phyloP scores from a whole-genome alignment of 2,113 vertebrate species.

The Rhinopomastus cyanomelas region DNA sequence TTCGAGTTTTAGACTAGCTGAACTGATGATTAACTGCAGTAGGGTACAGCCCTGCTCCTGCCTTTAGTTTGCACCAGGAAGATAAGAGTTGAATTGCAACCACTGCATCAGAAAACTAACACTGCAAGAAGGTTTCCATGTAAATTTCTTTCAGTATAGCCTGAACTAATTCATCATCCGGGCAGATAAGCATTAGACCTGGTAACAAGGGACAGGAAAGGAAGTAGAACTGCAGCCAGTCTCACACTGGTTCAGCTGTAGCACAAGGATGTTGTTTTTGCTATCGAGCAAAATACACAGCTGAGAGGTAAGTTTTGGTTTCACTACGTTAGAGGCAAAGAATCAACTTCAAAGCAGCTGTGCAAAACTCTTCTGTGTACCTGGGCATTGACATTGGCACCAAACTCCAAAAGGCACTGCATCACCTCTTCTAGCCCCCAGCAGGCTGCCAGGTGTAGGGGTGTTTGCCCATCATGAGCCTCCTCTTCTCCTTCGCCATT shows the following conservation, averaged over 20 bases:
- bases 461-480: slow-evolving; percentile 92
- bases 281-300: neutral
- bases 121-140: neutral
- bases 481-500: slow-evolving; percentile 96
- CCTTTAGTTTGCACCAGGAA: neutral
- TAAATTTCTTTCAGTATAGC: neutral
- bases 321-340: neutral
- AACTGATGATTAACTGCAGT: neutral
- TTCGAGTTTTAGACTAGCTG: neutral
- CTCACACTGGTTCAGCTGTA: neutral
- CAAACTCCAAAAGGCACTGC: slow-evolving; percentile 98
- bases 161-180: neutral
- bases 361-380: slow-evolving; percentile 51
- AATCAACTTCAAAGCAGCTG: neutral
- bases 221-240: neutral
- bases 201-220: neutral
- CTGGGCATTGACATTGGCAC: slow-evolving; percentile 96
- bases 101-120: neutral
- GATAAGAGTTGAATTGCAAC: neutral
- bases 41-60: neutral
- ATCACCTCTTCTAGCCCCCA: slow-evolving; percentile 95
- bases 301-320: neutral
- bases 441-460: slow-evolving; percentile 90
- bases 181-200: neutral
- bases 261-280: neutral